phyloP scores from a whole-genome alignment of 1,140 invertebrate species.

The Papilio polytes region DNA sequence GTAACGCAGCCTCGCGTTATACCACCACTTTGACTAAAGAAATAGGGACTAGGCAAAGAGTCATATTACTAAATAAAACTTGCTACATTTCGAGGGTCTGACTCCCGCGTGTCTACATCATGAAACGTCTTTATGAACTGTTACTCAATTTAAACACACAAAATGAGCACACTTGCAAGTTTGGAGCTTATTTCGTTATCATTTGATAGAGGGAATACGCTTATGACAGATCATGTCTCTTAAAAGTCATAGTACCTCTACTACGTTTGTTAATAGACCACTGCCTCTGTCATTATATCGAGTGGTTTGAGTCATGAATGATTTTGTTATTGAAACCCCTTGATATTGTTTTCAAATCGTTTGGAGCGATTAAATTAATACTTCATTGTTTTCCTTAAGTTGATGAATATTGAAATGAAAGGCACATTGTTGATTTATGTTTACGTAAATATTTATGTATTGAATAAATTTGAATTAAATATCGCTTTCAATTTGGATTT shows the following conservation, averaged over 20 bases:
- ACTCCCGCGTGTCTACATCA: not conserved
- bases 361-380: constrained; percentile 19
- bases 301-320: constrained; percentile 43
- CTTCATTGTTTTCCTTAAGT: constrained; percentile 6
- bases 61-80: not conserved
- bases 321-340: constrained; percentile 33
- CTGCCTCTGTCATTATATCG: constrained; percentile 55
- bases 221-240: not conserved
- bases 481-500: not conserved
- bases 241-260: constrained; percentile 37
- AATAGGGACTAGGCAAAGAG: not conserved
- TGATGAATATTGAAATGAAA: constrained; percentile 1
- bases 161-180: not conserved
- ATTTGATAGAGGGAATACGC: not conserved
- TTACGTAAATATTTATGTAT: constrained; percentile 5
- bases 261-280: constrained; percentile 58
- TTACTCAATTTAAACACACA: not conserved
- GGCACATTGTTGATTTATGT: not conserved
- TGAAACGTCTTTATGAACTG: not conserved
- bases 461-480: not conserved
- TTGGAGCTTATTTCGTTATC: too few species aligned
- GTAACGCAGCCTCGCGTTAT: constrained; percentile 46
- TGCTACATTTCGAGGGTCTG: not conserved
- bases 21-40: constrained; percentile 46
- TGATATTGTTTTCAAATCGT: constrained; percentile 10